phyloP scores from a whole-genome alignment of 1,140 invertebrate genomes.

The Goniozus legneri region DNA sequence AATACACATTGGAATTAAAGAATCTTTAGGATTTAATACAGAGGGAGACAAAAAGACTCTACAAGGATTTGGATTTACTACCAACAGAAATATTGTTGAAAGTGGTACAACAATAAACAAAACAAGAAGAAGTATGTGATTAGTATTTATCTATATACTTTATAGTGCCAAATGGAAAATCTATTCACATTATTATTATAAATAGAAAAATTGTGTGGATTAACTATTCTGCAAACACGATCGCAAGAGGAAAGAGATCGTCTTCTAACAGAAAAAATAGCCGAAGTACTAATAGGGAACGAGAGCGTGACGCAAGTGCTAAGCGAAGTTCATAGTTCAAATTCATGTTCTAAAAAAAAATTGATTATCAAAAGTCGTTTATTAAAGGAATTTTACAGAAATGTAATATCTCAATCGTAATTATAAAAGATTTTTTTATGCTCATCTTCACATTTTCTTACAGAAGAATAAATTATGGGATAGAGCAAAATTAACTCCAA shows the following conservation, averaged over 20 bases:
- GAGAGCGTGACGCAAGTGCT: constrained; percentile 33
- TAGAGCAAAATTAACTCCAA: constrained; percentile 16
- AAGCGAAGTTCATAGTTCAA: no score
- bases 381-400: not conserved
- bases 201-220: constrained; percentile 11
- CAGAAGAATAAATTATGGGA: constrained; percentile 37
- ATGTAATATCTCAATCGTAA: not conserved
- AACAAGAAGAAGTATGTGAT: not conserved
- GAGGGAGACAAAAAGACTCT: constrained; percentile 34
- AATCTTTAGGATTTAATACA: not conserved
- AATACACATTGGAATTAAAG: not conserved
- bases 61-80: constrained; percentile 44
- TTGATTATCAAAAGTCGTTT: constrained; percentile 22
- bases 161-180: constrained; percentile 6
- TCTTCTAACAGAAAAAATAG: constrained; percentile 53
- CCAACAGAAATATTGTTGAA: constrained; percentile 20
- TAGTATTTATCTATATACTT: not conserved
- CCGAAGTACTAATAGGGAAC: constrained; percentile 44
- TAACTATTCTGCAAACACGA: constrained; percentile 44
- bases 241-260: constrained; percentile 46
- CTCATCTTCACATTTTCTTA: constrained; percentile 3
- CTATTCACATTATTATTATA: constrained; percentile 7
- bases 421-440: not conserved
- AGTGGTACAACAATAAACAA: not conserved
- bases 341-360: constrained; percentile 15